phyloP scores from a whole-genome alignment of 2,888 invertebrate species.

The Plagodis pulveraria region DNA sequence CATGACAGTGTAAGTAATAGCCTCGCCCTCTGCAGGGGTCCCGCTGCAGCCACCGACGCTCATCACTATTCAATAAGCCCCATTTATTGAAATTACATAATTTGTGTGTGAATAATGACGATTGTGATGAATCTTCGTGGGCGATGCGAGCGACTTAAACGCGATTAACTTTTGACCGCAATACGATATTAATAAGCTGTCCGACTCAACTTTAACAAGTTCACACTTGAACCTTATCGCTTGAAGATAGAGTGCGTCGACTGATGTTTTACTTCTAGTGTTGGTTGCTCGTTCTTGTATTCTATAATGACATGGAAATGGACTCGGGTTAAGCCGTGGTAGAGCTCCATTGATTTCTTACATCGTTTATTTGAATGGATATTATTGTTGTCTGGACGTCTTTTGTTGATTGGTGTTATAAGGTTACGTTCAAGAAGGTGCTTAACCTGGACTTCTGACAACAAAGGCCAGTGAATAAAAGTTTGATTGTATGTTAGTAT shows the following conservation, averaged over 20 bases:
- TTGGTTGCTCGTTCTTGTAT: slow-evolving; percentile 10
- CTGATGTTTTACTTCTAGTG: slow-evolving; percentile 24
- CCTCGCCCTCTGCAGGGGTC: slow-evolving; percentile 66
- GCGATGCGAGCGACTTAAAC: slow-evolving; percentile 82
- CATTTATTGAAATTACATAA: slow-evolving; percentile 85
- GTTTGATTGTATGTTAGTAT: no score
- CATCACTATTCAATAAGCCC: slow-evolving; percentile 84
- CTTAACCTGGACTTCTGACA: slow-evolving; percentile 3
- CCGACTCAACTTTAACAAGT: slow-evolving; percentile 50
- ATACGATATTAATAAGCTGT: slow-evolving; percentile 78
- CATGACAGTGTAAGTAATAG: slow-evolving; percentile 45
- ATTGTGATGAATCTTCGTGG: slow-evolving; percentile 85
- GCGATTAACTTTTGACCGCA: slow-evolving; percentile 84
- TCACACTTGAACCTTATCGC: slow-evolving; percentile 29
- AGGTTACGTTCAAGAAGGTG: slow-evolving; percentile 17
- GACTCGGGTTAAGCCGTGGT: slow-evolving; percentile 49
- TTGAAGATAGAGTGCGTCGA: slow-evolving; percentile 16
- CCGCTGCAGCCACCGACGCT: slow-evolving; percentile 77
- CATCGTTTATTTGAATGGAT: slow-evolving; percentile 57
- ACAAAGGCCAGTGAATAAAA: no score
- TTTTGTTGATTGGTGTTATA: slow-evolving; percentile 33
- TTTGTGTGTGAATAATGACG: slow-evolving; percentile 85
- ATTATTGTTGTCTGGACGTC: slow-evolving; percentile 40
- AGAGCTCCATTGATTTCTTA: slow-evolving; percentile 57
- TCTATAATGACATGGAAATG: slow-evolving; percentile 76